Evolutionary conservation across 1,140 invertebrate genomes (phyloP).

Genomic region (Drosophila nannoptera): DNA sequence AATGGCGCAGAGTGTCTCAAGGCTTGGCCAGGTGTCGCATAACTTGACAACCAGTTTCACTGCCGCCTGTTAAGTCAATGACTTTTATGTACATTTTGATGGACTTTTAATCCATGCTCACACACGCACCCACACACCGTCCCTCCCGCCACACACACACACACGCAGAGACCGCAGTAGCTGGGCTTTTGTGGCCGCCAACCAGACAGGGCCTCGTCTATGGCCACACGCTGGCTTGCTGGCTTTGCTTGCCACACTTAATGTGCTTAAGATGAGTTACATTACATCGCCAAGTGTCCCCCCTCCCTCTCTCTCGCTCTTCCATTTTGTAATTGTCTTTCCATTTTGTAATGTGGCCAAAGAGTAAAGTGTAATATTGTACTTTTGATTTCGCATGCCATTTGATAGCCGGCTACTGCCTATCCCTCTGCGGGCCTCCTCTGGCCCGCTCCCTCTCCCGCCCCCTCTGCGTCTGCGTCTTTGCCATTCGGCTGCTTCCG

Average conservation of each 20-base stretch:
- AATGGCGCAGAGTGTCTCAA: constrained; percentile 58
- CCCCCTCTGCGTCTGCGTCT: neutral
- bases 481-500: neutral
- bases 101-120: constrained; percentile 71
- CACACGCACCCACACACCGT: constrained; percentile 11
- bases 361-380: constrained; percentile 76
- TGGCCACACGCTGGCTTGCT: constrained; percentile 25
- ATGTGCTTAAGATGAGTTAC: constrained; percentile 76
- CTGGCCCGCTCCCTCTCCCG: neutral
- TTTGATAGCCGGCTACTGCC: neutral
- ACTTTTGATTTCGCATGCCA: constrained; percentile 53
- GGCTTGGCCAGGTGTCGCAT: constrained; percentile 58
- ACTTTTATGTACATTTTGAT: constrained; percentile 77
- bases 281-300: constrained; percentile 51
- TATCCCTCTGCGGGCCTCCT: too few relatives aligned
- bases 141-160: neutral
- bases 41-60: constrained; percentile 31
- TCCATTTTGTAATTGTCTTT: constrained; percentile 24
- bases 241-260: constrained; percentile 43
- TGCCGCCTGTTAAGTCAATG: constrained; percentile 69
- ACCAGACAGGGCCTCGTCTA: constrained; percentile 18
- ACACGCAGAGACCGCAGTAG: constrained; percentile 45
- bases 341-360: constrained; percentile 74
- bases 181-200: constrained; percentile 52
- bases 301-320: constrained; percentile 12